Conservation (phyloP, 1,140 invertebrate species). For the Anastrepha ludens region DNA sequence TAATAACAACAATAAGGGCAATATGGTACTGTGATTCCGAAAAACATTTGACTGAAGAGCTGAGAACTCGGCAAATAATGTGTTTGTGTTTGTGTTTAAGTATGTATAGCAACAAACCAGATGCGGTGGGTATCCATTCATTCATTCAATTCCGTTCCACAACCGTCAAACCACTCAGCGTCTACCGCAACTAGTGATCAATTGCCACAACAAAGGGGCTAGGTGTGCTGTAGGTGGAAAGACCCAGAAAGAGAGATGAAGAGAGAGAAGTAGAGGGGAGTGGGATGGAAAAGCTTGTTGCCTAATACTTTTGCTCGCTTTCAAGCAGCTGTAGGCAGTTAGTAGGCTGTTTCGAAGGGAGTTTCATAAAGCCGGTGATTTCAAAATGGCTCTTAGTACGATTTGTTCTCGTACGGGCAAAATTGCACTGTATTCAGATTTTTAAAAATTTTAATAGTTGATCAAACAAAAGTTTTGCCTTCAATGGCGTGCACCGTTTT, state of each 20-base stretch:
- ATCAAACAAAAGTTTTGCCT: too few relatives aligned
- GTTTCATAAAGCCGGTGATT: too few relatives aligned
- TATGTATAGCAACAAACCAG: too few relatives aligned
- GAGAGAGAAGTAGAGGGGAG: too few relatives aligned
- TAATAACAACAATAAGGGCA: background rate
- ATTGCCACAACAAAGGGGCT: background rate
- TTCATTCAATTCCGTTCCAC: background rate
- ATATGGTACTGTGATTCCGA: background rate
- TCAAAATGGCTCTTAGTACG: too few relatives aligned
- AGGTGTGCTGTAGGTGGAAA: background rate
- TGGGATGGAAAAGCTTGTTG: background rate
- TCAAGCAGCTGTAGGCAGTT: background rate
- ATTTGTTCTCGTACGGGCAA: too few relatives aligned
- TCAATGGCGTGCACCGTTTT: too few relatives aligned
- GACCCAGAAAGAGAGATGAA: background rate
- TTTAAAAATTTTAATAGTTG: too few relatives aligned
- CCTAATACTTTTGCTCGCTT: background rate
- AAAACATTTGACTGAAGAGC: background rate
- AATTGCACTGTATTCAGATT: too few relatives aligned
- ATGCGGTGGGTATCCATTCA: background rate
- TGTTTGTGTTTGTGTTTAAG: background rate
- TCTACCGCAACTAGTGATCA: constrained; percentile 42
- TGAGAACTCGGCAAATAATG: background rate
- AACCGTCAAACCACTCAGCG: constrained; percentile 12
- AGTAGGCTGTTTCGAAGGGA: background rate